Evolutionary conservation across 1,140 invertebrate species (phyloP), one percentile per base, ranked within the genome.

Genomic region (Caenorhabditis brenneri): DNA sequence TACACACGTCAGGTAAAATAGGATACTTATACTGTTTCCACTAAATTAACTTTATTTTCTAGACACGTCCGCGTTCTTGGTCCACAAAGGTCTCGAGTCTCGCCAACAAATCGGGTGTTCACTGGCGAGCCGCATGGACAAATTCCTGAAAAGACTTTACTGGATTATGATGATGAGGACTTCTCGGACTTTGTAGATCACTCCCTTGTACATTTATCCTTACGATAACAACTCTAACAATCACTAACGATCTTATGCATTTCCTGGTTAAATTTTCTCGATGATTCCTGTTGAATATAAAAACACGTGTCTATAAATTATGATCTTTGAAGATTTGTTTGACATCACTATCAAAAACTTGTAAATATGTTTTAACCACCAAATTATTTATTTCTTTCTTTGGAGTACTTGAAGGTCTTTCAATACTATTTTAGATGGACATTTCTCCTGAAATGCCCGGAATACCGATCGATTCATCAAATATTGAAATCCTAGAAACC

Each of bases 1-100:
- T 53, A 85, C 84, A 31, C 84, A 85, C 49, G 69, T 85, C 7
- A 31, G 84, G 84, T 85, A 69, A 83, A n/a, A 16, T 80, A 53
- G 0, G 0, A 36, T 10, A 9, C 1, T 55, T 55, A 27, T 15
- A 27, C 24, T n/a, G n/a, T n/a, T n/a, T 27, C n/a, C 53, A 55
- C 9, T 55, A 27, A 9, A 3, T 10, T 9, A 36, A n/a, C n/a
- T n/a, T n/a, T n/a, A n/a, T n/a, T 46, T 74, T 74, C 15, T n/a
- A 74, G 65, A 31, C 65, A 74, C 36, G 65, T 74, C 3, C 65
- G 65, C 4, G 36, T 74, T 10, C 36, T 74, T 7, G 65, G 65
- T 9, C 65, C 65, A 4, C 6, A 74, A n/a, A 12, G 65, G 24
- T 74, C 65, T 42, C 65, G 65, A 42, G 65, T 74, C 19, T 39